These are phyloP conservation scores for Emmelina monodactyla DNA, from an alignment of 2,888 invertebrate genomes.

Conservation along the genomic window DNA sequence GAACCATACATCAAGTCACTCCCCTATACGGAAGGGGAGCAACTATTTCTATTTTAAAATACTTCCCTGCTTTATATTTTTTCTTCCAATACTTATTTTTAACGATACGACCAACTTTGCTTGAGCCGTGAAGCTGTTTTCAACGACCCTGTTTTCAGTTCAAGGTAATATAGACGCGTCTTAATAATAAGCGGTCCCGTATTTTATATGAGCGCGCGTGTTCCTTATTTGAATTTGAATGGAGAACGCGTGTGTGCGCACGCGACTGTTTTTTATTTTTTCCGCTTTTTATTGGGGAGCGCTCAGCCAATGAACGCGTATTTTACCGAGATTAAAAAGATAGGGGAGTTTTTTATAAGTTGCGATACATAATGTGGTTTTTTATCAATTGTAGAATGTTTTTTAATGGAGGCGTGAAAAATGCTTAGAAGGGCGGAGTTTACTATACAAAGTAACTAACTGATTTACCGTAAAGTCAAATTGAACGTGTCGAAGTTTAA, in stretches of 20 bases:
- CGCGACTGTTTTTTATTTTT: slow-evolving; percentile 59
- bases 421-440: too few relatives aligned
- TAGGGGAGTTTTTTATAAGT: slow-evolving; percentile 48
- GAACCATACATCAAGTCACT: slow-evolving; percentile 59
- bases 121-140: too few relatives aligned
- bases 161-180: too few relatives aligned
- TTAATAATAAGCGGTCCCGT: too few relatives aligned
- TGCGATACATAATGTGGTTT: too few relatives aligned
- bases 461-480: too few relatives aligned
- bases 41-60: slow-evolving; percentile 56
- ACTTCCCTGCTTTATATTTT: slow-evolving; percentile 58
- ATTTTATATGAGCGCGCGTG: slow-evolving; percentile 20
- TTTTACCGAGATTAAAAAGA: slow-evolving; percentile 39
- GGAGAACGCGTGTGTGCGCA: slow-evolving; percentile 37
- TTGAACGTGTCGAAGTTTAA: too few relatives aligned
- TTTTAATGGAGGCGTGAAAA: too few relatives aligned
- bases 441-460: too few relatives aligned
- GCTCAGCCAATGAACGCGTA: slow-evolving; percentile 38
- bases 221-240: slow-evolving; percentile 41
- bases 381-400: too few relatives aligned
- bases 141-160: slow-evolving; percentile 13
- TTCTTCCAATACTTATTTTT: slow-evolving; percentile 59
- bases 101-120: slow-evolving; percentile 28
- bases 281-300: slow-evolving; percentile 54
- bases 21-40: slow-evolving; percentile 43